Percentiles rank a stretch among this genome's conserved stretches.
Conservation (phyloP, 2,797 vertebrate genomes). For the Gadopsis marmoratus region DNA sequence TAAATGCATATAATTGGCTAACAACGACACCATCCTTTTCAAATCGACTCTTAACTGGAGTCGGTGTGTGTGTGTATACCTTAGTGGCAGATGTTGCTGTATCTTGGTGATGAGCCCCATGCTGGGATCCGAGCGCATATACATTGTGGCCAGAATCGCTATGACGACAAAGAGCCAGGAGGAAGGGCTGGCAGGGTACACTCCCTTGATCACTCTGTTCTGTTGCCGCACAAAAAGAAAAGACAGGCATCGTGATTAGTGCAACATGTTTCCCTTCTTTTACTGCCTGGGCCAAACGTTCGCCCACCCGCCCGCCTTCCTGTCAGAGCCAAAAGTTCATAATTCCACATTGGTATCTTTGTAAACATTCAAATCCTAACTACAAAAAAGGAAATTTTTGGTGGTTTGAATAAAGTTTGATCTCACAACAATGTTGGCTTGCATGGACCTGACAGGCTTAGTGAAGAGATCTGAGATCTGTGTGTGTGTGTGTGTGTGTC, state of each 20-base stretch:
- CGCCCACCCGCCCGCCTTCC: too few species aligned
- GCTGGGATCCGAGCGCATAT: slow-evolving; percentile 89
- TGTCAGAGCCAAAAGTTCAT: too few species aligned
- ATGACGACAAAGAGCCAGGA: slow-evolving; percentile 91
- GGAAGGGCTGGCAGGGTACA: slow-evolving; percentile 89
- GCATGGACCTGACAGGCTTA: background rate
- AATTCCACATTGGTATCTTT: background rate
- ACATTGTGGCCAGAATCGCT: slow-evolving; percentile 88
- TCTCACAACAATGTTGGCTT: too few species aligned
- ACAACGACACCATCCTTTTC: background rate
- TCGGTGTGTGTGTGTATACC: slow-evolving; percentile 69
- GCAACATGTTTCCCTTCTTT: background rate
- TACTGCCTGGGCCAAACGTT: background rate
- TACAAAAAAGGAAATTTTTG: background rate
- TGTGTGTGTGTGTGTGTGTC: background rate
- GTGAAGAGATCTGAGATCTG: background rate
- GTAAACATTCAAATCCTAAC: too few species aligned
- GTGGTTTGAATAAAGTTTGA: background rate
- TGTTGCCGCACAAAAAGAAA: slow-evolving; percentile 67
- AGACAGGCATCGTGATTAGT: background rate
- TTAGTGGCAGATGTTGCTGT: slow-evolving; percentile 87
- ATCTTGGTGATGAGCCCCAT: slow-evolving; percentile 91
- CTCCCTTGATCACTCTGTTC: slow-evolving; percentile 88
- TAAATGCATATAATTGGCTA: background rate
- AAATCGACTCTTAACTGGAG: background rate